These are phyloP conservation scores for Amphipoea oculea DNA, from an alignment of 2,888 invertebrate genomes.

Conservation along the genomic window DNA sequence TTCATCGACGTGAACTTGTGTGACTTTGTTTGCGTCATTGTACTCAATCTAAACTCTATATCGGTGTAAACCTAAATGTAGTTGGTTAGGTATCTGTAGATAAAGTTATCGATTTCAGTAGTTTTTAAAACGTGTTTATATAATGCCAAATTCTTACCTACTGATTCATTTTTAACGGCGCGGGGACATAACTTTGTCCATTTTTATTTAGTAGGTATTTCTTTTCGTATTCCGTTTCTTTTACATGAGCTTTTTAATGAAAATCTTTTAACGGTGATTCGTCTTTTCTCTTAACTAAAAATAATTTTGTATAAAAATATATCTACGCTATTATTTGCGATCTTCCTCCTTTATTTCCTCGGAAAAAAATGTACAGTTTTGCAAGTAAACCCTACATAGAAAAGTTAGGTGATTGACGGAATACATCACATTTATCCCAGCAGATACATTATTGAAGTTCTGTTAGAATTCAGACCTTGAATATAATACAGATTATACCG, in stretches of 20 bases:
- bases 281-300: not conserved
- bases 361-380: not conserved
- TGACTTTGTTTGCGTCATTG: conserved; percentile 17
- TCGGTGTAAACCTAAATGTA: not conserved
- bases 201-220: not conserved
- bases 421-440: not conserved
- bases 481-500: not conserved
- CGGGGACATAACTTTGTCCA: not conserved
- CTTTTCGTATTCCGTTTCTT: not conserved
- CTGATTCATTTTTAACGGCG: not conserved
- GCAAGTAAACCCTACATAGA: not conserved
- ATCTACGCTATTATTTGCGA: not conserved
- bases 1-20: not conserved
- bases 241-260: not conserved
- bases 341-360: not conserved
- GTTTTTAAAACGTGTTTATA: not conserved
- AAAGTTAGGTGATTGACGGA: not conserved
- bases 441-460: not conserved
- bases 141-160: not conserved
- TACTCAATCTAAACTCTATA: conserved; percentile 8
- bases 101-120: not conserved
- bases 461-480: not conserved
- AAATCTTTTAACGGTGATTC: too few species aligned
- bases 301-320: not conserved
- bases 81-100: not conserved